Base-by-base conservation (phyloP, 1,140 invertebrate genomes). In the Penaeus japonicus region DNA sequence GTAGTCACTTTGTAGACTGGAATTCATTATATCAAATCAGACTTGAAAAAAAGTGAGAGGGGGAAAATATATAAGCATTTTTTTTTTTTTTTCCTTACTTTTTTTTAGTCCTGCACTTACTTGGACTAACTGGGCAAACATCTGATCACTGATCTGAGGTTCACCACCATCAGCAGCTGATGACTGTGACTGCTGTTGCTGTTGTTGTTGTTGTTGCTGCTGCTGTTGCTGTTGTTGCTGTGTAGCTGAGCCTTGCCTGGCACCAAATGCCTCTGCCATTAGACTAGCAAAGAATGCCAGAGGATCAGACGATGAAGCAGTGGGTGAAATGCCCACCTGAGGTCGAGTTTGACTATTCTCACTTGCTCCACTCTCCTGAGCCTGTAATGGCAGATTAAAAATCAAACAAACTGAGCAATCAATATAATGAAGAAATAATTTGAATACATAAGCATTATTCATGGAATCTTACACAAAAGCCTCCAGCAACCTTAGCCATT, bases 71-170 rank as follows among this genome's bases (percentile, higher is more conserved):
- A 47, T 12, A 15, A 12, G 15, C 15, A 47, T 47, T 47, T 47
- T 47, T 47, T 47, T 15, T 47, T 15, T 15, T 47, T n/a, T n/a
- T n/a, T n/a, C n/a, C n/a, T n/a, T n/a, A n/a, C n/a, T 47, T 47
- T 47, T 47, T 15, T 47, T 15, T 15, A 12, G 47, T 12, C 1
- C 15, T 15, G 10, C 1, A 59, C 80, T 78, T 12, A 88, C 87
- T 81, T 88, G 87, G 12, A 88, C 87, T 27, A 88, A 57, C 87
- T 88, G 87, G 78, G 87, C 87, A 88, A 88, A 88, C 87, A 88
- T 88, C 39, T 88, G 87, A 47, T 88, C 87, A 84, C 87, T 88
- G 27, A 88, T 88, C 57, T 88, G 87, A 35, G 87, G 73, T 24
- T 88, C 87, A 55, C 70, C 77, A 62, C 54, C 30, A 57, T 88